Conservation (phyloP, 1,140 invertebrate genomes). For the Drosophila pseudoobscura region DNA sequence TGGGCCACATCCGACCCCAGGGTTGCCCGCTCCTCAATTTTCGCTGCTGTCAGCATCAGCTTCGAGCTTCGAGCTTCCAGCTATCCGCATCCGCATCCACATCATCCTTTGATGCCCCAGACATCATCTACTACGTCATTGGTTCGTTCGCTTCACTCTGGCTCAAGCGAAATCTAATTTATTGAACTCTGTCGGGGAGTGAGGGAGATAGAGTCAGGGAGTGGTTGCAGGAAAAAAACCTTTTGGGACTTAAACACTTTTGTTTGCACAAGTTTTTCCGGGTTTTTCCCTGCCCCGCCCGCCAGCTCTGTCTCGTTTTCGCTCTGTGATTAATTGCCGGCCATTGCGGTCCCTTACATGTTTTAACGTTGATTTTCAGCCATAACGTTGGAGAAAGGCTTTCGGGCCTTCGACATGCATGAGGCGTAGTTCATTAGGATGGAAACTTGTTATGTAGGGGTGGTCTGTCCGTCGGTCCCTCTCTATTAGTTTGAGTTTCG, state of each 20-base stretch:
- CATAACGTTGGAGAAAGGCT: conserved; percentile 31
- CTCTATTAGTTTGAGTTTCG: conserved; percentile 35
- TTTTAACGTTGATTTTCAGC: conserved; percentile 64
- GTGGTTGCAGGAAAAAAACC: conserved; percentile 40
- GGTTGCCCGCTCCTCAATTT: conserved; percentile 13
- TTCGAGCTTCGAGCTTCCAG: conserved; percentile 8
- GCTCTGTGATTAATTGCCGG: conserved; percentile 69
- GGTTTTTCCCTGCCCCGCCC: conserved; percentile 10
- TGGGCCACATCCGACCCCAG: conserved; percentile 45
- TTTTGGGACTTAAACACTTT: conserved; percentile 75
- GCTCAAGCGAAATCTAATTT: conserved; percentile 63
- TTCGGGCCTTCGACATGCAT: conserved; percentile 57
- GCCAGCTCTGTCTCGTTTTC: not conserved
- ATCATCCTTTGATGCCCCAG: conserved; percentile 64
- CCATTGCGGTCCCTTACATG: conserved; percentile 53
- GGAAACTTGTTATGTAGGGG: conserved; percentile 6
- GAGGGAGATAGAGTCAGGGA: conserved; percentile 8
- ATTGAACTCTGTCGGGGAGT: conserved; percentile 64
- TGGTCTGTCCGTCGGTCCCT: conserved; percentile 10
- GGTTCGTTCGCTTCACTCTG: conserved; percentile 38
- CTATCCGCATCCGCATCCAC: conserved; percentile 19
- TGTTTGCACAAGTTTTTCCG: conserved; percentile 71
- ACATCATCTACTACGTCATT: conserved; percentile 68
- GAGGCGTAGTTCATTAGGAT: conserved; percentile 66
- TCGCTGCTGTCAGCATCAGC: conserved; percentile 50